Evolutionary conservation across 2,797 vertebrate species (phyloP), one percentile per base, ranked within the genome.

Genomic region (Mormyrops boulengeri): DNA sequence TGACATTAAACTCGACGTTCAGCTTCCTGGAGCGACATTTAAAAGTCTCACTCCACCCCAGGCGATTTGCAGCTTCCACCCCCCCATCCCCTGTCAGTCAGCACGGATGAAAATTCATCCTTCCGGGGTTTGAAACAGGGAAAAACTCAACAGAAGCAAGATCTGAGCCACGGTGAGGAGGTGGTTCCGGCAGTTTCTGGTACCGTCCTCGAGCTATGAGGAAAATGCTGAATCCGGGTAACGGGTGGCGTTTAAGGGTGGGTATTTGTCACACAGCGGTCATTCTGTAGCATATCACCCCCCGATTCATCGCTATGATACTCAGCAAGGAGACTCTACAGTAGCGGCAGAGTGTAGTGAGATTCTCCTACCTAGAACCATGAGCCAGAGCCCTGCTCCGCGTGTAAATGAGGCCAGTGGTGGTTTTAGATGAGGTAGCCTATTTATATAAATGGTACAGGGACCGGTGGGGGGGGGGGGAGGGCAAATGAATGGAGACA

Each of bases 1-100:
- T 92, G 91, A 92, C 93, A 91, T 93, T 93, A 93, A 85, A 94
- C 91, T 91, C 91, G 52, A 69, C 84, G 11, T 73, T 93, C 26
- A 34, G 49, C 94, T 93, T 88, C 92, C 91, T 93, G 91, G 89
- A 93, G 91, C 92, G 91, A 91, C 89, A 92, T 88, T 85, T 66
- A 85, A 73, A 88, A 88, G 93, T 94, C 92, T 93, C 91, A 91
- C 92, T 53, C 88, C 82, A 89, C 88, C 57, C 88, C 88, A 91
- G 80, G 92, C 93, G 92, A 92, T 93, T 89, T 94, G 66, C 92
- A 77, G 6, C 91, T 90, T 89, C 93, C 91, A 1, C 60, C 11
- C 55, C 26, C 22, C 19, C 91, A 89, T 90, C 93, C 92, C 93
- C 26, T 91, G 52, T 89, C 93, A 92, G 93, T 92, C 93, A 94